Conservation (phyloP, 2,113 vertebrate genomes). For the Ascaphus truei region DNA sequence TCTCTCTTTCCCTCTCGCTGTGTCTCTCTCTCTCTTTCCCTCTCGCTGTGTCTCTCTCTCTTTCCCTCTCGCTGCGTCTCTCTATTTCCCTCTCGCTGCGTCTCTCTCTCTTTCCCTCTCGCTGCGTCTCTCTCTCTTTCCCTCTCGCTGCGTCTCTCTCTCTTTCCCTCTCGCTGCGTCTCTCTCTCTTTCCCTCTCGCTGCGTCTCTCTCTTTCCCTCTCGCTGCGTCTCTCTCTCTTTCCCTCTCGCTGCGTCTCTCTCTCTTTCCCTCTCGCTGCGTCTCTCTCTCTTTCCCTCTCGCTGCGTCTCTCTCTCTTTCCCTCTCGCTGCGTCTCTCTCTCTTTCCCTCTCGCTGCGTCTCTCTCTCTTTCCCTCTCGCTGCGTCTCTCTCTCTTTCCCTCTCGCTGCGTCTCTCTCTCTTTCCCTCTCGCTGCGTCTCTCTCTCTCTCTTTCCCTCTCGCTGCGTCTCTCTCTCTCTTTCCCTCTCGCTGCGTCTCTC, state of each 20-base stretch:
- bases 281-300: constrained; percentile 5
- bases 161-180: constrained; percentile 6
- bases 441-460: background rate
- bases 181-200: constrained; percentile 9
- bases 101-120: constrained; percentile 5
- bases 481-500: background rate
- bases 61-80: too few species aligned
- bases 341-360: constrained; percentile 28
- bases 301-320: too few species aligned
- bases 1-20: background rate
- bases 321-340: background rate
- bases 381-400: background rate
- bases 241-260: too few species aligned
- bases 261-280: background rate
- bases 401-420: too few species aligned
- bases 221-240: background rate
- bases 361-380: background rate
- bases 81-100: background rate
- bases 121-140: too few species aligned
- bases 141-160: background rate
- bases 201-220: too few species aligned
- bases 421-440: background rate
- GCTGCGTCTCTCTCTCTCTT: background rate
- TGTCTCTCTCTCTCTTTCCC: background rate
- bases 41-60: background rate